Base-by-base conservation (phyloP, 2,888 invertebrate genomes). In the Drosophila trichaetosa region DNA sequence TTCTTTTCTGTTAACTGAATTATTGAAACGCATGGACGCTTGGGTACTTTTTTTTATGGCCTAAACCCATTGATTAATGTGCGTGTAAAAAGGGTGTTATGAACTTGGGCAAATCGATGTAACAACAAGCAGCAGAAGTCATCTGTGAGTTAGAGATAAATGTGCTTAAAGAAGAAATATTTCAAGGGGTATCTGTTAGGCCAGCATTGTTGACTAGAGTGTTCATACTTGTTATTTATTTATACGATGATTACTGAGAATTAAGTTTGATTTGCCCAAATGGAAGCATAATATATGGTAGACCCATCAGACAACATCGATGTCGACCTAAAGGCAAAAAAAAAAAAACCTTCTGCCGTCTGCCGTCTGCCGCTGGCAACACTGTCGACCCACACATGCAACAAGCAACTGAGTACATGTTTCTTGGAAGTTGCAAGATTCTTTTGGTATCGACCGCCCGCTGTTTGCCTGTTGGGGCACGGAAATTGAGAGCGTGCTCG, bases 401-500 rank as follows among this genome's bases (percentile, higher is more conserved):
- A n/a, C 21, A 6, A 46, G 5, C 7, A 21, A 7, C 46, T 63
- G 68, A 74, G 53, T 73, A 68, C 68, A 53, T 73, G 53, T 33
- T 24, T 48, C 69, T 42, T 69, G 54, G 29, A 53, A 54, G 59
- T 67, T 38, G 68, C 21, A 60, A 69, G 58, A 76, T 76, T 76
- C 40, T 58, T 59, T 59, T 54, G 64, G 51, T 66, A 36, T 52
- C 52, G 48, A 27, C 73, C 63, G 57, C 77, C 76, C 46, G 67
- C 76, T 76, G 76, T 63, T 72, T 68, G 76, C 52, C 62, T 33
- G 67, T 53, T 52, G 72, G 36, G 54, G 42, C 34, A 54, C 61
- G 76, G 75, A 75, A 76, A 71, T 75, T 75, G 76, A 65, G 48
- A 65, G 11, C 48, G 52, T 42, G 27, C 61, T 33, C n/a, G 29